A percentile compares a stretch with the other conserved stretches of the same genome.
phyloP scores from a whole-genome alignment of 2,888 invertebrate genomes.

The Euphydryas editha region DNA sequence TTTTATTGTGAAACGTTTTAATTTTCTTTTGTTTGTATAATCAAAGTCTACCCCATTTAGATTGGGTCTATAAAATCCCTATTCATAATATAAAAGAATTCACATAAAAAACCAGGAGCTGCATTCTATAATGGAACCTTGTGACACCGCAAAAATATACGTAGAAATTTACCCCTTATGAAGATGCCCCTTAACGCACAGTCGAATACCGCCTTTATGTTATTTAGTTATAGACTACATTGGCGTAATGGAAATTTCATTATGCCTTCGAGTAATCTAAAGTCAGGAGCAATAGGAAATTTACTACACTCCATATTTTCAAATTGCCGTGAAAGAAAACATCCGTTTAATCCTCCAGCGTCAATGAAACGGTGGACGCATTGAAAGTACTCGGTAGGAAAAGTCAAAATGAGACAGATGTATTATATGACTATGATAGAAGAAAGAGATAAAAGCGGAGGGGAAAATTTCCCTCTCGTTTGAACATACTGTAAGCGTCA shows the following conservation, averaged over 20 bases:
- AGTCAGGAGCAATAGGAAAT: constrained; percentile 44
- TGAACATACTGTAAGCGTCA: constrained; percentile 59
- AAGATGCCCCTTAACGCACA: background rate
- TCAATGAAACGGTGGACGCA: constrained; percentile 73
- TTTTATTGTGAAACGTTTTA: background rate
- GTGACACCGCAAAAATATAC: constrained; percentile 24
- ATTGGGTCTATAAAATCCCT: constrained; percentile 22
- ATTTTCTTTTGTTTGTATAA: background rate
- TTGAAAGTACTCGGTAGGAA: constrained; percentile 60
- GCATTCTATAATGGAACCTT: constrained; percentile 28
- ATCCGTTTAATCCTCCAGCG: constrained; percentile 54
- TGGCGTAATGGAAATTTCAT: constrained; percentile 4
- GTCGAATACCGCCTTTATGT: background rate
- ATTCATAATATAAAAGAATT: constrained; percentile 22
- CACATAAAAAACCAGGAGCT: constrained; percentile 24
- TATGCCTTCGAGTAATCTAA: constrained; percentile 24
- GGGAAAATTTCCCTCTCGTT: constrained; percentile 78
- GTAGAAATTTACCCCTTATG: constrained; percentile 16
- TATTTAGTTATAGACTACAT: constrained; percentile 21
- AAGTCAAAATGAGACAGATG: constrained; percentile 56
- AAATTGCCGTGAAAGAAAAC: constrained; percentile 51
- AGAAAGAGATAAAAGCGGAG: constrained; percentile 47
- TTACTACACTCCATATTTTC: constrained; percentile 42
- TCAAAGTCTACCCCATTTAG: constrained; percentile 12
- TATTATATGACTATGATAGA: constrained; percentile 35